Percentiles rank a stretch among this genome's conserved stretches.
These are phyloP conservation scores for Podiceps cristatus DNA, from an alignment of 2,113 vertebrate genomes.

Conservation along the genomic window DNA sequence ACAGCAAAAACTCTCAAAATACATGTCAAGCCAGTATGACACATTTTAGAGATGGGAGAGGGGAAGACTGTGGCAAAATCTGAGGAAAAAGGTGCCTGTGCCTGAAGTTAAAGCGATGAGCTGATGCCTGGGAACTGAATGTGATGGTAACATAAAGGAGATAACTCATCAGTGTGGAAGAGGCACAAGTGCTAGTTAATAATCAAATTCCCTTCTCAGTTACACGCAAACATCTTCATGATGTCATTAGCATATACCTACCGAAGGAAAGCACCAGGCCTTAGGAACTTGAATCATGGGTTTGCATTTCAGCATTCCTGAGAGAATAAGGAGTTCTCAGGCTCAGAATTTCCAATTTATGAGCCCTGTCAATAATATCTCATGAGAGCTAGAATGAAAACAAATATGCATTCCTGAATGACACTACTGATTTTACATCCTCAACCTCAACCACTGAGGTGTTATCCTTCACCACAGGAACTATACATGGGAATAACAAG, in stretches of 20 bases:
- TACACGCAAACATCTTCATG: neutral
- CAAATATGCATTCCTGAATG: neutral
- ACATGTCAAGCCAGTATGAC: neutral
- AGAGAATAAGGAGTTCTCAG: neutral
- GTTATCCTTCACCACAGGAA: neutral
- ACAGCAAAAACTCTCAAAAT: neutral
- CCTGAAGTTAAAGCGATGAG: neutral
- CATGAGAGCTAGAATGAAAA: neutral
- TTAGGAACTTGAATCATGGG: accelerated
- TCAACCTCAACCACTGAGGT: neutral
- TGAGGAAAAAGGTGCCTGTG: neutral
- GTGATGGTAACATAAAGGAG: neutral
- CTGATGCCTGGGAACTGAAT: neutral
- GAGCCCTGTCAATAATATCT: neutral
- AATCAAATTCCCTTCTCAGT: neutral
- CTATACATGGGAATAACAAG: neutral
- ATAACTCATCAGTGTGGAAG: neutral
- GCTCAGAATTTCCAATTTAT: neutral
- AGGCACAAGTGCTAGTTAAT: neutral
- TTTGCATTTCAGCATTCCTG: neutral
- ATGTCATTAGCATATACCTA: neutral
- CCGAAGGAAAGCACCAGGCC: neutral
- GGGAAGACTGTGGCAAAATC: neutral
- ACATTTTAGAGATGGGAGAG: neutral
- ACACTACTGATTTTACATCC: neutral